A percentile compares a stretch with the other conserved stretches of the same genome.
phyloP scores from a whole-genome alignment of 2,888 invertebrate genomes.

The Phragmatobia fuliginosa region DNA sequence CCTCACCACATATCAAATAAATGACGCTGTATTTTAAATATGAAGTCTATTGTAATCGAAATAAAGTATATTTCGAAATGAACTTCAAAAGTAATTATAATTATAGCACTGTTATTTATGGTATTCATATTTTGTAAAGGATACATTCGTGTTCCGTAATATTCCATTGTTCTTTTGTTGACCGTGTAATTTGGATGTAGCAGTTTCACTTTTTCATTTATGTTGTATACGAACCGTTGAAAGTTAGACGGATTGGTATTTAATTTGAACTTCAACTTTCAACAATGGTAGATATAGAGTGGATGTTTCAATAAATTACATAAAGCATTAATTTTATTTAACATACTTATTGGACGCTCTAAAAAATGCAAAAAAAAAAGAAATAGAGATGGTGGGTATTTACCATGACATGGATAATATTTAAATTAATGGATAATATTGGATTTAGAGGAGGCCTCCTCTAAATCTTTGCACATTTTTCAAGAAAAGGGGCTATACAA shows the following conservation, averaged over 20 bases:
- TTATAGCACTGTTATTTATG: constrained; percentile 33
- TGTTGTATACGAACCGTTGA: constrained; percentile 35
- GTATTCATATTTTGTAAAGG: constrained; percentile 47
- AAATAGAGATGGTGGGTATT: no score
- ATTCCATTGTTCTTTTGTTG: constrained; percentile 52
- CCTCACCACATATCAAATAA: constrained; percentile 11
- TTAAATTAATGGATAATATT: no score
- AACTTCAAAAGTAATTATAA: constrained; percentile 18
- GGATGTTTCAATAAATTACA: constrained; percentile 1
- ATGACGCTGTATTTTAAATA: constrained; percentile 17
- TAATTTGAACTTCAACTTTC: background rate
- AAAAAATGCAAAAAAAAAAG: no score
- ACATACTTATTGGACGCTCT: no score
- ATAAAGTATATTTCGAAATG: background rate
- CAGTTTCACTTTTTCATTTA: constrained; percentile 46
- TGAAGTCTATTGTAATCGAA: constrained; percentile 13
- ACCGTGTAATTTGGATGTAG: constrained; percentile 28
- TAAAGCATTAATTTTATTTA: background rate
- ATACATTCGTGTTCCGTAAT: constrained; percentile 48
- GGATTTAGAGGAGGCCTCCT: no score
- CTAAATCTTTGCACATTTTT: no score
- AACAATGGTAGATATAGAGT: background rate
- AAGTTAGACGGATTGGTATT: constrained; percentile 19
- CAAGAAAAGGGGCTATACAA: no score
- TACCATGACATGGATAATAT: no score